These are phyloP conservation scores for Planococcus citri DNA, from an alignment of 1,140 invertebrate species.

Conservation along the genomic window DNA sequence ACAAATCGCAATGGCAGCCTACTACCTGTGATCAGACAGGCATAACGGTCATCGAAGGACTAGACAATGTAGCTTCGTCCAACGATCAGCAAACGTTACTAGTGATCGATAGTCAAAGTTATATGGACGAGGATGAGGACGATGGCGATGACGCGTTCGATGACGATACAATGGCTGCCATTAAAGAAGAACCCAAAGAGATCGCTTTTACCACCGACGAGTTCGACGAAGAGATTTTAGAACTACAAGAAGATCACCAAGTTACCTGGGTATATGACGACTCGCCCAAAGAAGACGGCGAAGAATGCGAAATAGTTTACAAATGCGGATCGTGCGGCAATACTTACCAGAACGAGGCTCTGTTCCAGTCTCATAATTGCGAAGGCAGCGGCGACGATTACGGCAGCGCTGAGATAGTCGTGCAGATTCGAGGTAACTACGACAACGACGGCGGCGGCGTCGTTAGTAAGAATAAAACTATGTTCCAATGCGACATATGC, in stretches of 20 bases:
- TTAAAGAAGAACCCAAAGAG: neutral
- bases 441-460: no score
- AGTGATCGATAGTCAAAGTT: neutral
- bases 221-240: neutral
- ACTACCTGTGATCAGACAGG: no score
- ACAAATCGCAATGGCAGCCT: no score
- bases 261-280: neutral
- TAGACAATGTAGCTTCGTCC: no score
- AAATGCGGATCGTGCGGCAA: neutral
- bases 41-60: no score
- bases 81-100: neutral
- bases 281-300: neutral
- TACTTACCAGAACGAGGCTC: neutral
- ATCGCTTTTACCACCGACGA: neutral
- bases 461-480: neutral
- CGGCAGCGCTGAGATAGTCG: neutral
- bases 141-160: neutral
- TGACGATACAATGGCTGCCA: no score
- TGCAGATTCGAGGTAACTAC: neutral
- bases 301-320: neutral
- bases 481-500: neutral
- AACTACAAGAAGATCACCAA: neutral
- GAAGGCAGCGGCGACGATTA: neutral
- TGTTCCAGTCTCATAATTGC: slow-evolving; percentile 9
- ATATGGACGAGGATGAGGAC: neutral